Evolutionary conservation across 2,113 vertebrate genomes (phyloP), one percentile per base, ranked within the genome.

Genomic region (Semicossyphus pulcher): DNA sequence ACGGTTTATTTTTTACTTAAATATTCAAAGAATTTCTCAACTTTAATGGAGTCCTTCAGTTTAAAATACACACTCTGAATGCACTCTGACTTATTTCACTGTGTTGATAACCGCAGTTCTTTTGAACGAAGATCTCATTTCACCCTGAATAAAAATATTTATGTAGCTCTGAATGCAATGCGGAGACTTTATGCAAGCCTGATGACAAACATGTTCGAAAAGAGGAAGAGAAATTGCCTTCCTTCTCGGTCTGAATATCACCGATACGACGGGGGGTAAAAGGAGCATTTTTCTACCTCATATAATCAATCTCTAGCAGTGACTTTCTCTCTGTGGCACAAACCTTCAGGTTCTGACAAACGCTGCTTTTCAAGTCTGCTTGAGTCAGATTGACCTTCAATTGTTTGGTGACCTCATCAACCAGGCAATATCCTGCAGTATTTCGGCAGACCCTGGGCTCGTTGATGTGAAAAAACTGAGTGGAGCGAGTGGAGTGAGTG

Each of bases 401-500:
- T 0, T 37, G 21, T 59, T 29, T 26, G 32, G 26, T 21, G 66
- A 64, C 66, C 61, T 72, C 62, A 48, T 80, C 10, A 37, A 44
- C 29, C 21, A 9, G 60, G 49, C 28, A 12, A 7, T 8, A 10
- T 14, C 57, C 25, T 8, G 4, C 28, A n/a, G 66, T 2, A 10
- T 10, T 2, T n/a, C 7, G 48, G 47, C 53, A 31, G 41, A 59
- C 18, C 53, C 47, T 60, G 20, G 37, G 36, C 66, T 81, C 10
- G 1, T 39, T 71, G 75, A 82, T 69, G 72, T 49, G 44, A 66
- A 56, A 10, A 80, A 82, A 79, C 0, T 45, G 64, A 69, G n/a
- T n/a, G n/a, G n/a, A n/a, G n/a, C n/a, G n/a, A n/a, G n/a, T n/a
- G 42, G 58, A 61, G 39, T 14, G 18, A 76, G 63, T 66, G 65